These are phyloP conservation scores for Blera fallax DNA, from an alignment of 2,888 invertebrate species.

Conservation along the genomic window DNA sequence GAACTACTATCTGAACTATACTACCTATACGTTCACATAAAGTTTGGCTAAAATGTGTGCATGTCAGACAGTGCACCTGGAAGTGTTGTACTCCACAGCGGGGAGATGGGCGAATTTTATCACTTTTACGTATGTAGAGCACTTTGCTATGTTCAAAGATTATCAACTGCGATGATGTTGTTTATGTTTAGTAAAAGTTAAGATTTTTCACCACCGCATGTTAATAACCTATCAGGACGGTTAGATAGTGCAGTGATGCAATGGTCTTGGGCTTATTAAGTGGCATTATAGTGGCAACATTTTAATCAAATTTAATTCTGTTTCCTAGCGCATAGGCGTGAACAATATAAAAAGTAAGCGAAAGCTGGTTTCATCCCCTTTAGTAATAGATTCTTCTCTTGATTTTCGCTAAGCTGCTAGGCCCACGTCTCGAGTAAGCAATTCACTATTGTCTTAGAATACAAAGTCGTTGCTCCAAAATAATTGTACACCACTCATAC, in stretches of 20 bases:
- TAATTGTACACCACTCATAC: too few species aligned
- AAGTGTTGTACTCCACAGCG: background rate
- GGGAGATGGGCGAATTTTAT: background rate
- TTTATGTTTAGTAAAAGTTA: background rate
- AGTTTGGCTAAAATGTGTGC: background rate
- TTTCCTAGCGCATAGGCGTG: too few species aligned
- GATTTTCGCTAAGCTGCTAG: too few species aligned
- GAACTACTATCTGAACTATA: constrained; percentile 31
- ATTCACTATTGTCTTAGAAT: too few species aligned
- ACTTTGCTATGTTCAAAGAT: background rate
- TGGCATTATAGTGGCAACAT: too few species aligned
- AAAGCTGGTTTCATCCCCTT: too few species aligned
- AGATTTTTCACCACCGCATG: background rate
- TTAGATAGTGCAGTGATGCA: background rate
- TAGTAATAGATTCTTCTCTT: too few species aligned
- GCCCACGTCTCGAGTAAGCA: too few species aligned
- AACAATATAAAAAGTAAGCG: too few species aligned
- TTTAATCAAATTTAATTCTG: too few species aligned
- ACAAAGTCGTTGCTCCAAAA: too few species aligned
- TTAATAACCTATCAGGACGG: background rate
- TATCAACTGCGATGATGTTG: background rate
- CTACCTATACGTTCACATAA: background rate
- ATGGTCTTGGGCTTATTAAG: too few species aligned
- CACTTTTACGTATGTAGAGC: background rate
- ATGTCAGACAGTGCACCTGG: background rate